Percentiles rank a stretch among this genome's conserved stretches.
These are phyloP conservation scores for Narcine bancroftii DNA, from an alignment of 2,113 vertebrate species.

Conservation along the genomic window DNA sequence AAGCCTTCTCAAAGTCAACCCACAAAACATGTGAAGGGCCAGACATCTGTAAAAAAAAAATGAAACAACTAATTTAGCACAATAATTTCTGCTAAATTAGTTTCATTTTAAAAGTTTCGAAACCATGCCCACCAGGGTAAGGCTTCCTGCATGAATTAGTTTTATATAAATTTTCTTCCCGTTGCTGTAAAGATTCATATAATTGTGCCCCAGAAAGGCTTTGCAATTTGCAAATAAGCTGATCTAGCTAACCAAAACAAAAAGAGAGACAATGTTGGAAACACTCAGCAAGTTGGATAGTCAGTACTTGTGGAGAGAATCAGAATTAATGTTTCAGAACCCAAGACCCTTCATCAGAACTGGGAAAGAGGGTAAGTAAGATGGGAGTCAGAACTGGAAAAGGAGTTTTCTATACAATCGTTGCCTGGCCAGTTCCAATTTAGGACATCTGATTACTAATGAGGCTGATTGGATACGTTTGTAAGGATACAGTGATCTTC, in stretches of 20 bases:
- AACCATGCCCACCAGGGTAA: background rate
- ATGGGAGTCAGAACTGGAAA: too few species aligned
- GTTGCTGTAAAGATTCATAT: background rate
- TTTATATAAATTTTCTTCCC: background rate
- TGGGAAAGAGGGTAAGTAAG: too few species aligned
- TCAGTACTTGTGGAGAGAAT: too few species aligned
- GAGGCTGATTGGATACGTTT: background rate
- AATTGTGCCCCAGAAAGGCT: background rate
- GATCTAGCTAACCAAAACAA: background rate
- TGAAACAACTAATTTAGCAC: background rate
- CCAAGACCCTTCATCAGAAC: too few species aligned
- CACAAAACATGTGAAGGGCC: background rate
- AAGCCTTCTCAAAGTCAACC: background rate
- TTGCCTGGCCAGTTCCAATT: background rate
- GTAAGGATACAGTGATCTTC: background rate
- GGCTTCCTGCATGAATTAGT: background rate
- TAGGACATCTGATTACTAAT: background rate
- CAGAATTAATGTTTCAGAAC: too few species aligned
- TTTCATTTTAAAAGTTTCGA: background rate
- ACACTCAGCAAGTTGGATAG: too few species aligned
- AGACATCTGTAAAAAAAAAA: conserved; percentile 2
- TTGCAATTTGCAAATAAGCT: background rate
- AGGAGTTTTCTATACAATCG: too few species aligned
- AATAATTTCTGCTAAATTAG: background rate
- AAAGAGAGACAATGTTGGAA: too few species aligned